Conservation (phyloP, 2,888 invertebrate species). For the Euzophera pinguis region DNA sequence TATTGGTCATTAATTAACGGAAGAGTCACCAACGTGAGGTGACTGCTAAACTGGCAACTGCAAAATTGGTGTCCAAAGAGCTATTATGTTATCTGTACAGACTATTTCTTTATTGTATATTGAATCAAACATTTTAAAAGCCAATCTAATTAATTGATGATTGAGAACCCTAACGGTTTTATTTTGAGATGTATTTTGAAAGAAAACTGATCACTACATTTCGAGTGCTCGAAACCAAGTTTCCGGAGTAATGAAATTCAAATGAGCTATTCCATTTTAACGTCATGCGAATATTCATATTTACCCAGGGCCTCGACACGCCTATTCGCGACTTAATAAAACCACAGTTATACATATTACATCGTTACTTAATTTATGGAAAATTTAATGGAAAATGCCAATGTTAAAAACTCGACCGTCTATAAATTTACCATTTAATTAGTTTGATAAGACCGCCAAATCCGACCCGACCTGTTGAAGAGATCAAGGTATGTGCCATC, state of each 20-base stretch:
- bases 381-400: slow-evolving; percentile 22
- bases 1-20: slow-evolving; percentile 33
- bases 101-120: background rate
- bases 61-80: background rate
- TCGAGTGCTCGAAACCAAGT: slow-evolving; percentile 14
- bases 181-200: too few relatives aligned
- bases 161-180: background rate
- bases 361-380: slow-evolving; percentile 12
- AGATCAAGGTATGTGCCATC: slow-evolving; percentile 46
- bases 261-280: slow-evolving; percentile 27
- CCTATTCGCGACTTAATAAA: slow-evolving; percentile 24
- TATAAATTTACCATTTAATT: slow-evolving; percentile 24
- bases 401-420: slow-evolving; percentile 22
- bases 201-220: background rate
- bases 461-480: slow-evolving; percentile 26
- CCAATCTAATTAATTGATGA: background rate
- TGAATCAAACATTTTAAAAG: too few relatives aligned
- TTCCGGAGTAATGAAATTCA: slow-evolving; percentile 29
- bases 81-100: background rate
- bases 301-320: slow-evolving; percentile 36
- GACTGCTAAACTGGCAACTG: background rate
- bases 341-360: slow-evolving; percentile 16
- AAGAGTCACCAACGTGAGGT: slow-evolving; percentile 15
- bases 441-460: slow-evolving; percentile 20
- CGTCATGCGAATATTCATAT: slow-evolving; percentile 32